These are phyloP conservation scores for Protonibea diacanthus DNA, from an alignment of 2,797 vertebrate species.

Conservation along the genomic window DNA sequence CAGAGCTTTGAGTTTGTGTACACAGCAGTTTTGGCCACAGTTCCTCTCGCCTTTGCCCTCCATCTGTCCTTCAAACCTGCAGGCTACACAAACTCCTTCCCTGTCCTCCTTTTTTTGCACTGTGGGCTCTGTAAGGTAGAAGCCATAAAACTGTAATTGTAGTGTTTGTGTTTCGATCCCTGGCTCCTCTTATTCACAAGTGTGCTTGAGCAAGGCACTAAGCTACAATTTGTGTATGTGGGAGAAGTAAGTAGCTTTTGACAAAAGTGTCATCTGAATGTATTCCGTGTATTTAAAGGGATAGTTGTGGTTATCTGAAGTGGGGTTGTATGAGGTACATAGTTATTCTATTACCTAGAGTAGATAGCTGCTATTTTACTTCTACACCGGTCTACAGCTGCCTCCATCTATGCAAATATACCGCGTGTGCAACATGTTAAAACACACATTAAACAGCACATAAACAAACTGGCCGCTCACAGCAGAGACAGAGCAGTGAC, in stretches of 20 bases:
- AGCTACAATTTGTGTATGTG: neutral
- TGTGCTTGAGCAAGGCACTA: constrained; percentile 10
- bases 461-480: no score
- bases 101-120: neutral
- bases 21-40: constrained; percentile 35
- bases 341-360: no score
- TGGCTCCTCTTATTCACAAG: neutral
- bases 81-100: constrained; percentile 32
- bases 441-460: no score
- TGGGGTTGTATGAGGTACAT: no score
- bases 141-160: neutral
- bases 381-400: no score
- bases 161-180: neutral
- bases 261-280: neutral
- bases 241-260: neutral
- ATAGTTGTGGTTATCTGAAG: no score
- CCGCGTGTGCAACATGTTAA: no score
- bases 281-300: neutral
- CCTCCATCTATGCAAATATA: no score
- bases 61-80: constrained; percentile 25
- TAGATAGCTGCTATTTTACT: no score
- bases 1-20: constrained; percentile 25
- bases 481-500: no score
- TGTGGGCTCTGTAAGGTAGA: neutral
- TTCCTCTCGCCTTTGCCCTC: constrained; percentile 8